Evolutionary conservation across 2,888 invertebrate genomes (phyloP).

Genomic region (Cotesia congregata): DNA sequence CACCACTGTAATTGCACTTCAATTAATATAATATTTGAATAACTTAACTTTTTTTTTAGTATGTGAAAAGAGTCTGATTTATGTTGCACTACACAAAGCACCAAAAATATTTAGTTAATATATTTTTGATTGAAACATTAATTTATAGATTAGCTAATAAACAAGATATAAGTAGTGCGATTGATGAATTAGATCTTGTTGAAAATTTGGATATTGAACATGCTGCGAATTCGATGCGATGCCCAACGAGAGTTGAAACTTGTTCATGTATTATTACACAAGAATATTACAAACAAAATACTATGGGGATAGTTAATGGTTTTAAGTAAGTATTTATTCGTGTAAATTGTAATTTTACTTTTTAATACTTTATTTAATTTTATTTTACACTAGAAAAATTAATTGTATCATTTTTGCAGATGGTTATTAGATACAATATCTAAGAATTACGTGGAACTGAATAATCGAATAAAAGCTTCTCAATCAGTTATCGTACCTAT

Average conservation of each 20-base stretch:
- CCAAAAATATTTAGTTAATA: not conserved
- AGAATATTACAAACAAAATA: constrained; percentile 53
- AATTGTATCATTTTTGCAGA: constrained; percentile 48
- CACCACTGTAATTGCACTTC: too few species aligned
- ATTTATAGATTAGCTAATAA: constrained; percentile 83
- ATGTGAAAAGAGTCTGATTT: not conserved
- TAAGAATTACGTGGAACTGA: constrained; percentile 59
- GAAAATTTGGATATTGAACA: constrained; percentile 83
- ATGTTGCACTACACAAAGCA: not conserved
- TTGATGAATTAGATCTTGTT: constrained; percentile 88
- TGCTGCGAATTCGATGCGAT: constrained; percentile 82
- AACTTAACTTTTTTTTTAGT: too few species aligned
- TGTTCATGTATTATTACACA: constrained; percentile 71
- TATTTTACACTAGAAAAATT: not conserved
- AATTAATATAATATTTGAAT: too few species aligned
- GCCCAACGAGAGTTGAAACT: constrained; percentile 86
- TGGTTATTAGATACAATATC: constrained; percentile 64
- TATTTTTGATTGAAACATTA: not conserved
- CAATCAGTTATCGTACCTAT: constrained; percentile 49
- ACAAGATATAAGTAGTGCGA: constrained; percentile 83
- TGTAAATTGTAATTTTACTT: not conserved
- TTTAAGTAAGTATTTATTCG: constrained; percentile 57
- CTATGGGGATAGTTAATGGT: constrained; percentile 61
- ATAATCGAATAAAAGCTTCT: constrained; percentile 57
- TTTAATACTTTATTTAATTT: not conserved